Evolutionary conservation across 2,888 invertebrate genomes (phyloP).

Genomic region (Nysson spinosus): DNA sequence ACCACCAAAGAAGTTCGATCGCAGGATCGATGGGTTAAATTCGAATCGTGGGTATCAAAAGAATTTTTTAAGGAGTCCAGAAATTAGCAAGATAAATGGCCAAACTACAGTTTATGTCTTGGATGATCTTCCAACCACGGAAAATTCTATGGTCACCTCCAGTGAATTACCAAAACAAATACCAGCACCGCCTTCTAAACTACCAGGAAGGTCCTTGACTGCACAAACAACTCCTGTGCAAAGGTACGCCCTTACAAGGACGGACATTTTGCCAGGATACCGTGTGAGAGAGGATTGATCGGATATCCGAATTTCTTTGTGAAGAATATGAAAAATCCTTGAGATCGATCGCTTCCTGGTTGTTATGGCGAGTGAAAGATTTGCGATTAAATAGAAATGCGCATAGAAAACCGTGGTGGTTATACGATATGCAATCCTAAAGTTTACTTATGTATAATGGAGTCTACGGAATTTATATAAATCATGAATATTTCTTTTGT

Average conservation of each 20-base stretch:
- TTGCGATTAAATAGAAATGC: too few species aligned
- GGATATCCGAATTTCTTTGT: not conserved
- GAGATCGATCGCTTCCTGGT: not conserved
- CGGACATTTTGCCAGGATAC: conserved; percentile 65
- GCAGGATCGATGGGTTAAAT: conserved; percentile 41
- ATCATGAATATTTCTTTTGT: too few species aligned
- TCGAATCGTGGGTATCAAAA: not conserved
- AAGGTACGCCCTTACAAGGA: conserved; percentile 63
- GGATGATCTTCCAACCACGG: conserved; percentile 64
- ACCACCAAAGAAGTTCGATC: conserved; percentile 65
- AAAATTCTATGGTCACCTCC: conserved; percentile 72
- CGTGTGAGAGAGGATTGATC: conserved; percentile 57
- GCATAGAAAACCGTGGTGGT: too few species aligned
- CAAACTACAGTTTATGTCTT: conserved; percentile 24
- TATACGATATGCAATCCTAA: too few species aligned
- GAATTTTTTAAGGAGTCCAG: conserved; percentile 18
- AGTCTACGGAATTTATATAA: too few species aligned
- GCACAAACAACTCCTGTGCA: conserved; percentile 72
- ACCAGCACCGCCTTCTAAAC: conserved; percentile 74
- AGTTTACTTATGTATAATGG: too few species aligned
- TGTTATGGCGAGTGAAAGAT: too few species aligned
- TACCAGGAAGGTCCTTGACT: conserved; percentile 55
- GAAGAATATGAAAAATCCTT: not conserved
- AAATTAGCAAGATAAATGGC: conserved; percentile 17
- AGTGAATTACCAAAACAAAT: conserved; percentile 77